A percentile compares a stretch with the other conserved stretches of the same genome.
These are phyloP conservation scores for Gryon sp. DNA, from an alignment of 1,140 invertebrate genomes.

Conservation along the genomic window DNA sequence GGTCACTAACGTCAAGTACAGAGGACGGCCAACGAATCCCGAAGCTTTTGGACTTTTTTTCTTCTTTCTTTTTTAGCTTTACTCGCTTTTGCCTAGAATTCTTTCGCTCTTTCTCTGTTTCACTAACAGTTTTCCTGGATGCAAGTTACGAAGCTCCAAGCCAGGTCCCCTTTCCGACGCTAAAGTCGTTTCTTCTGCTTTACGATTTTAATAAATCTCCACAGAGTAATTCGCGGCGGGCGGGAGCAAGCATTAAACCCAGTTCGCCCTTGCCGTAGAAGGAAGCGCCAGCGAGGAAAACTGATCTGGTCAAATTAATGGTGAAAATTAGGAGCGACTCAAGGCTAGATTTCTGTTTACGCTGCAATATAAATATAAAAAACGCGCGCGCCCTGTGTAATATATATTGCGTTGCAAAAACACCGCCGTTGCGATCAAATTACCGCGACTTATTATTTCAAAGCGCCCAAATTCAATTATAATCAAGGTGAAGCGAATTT, in stretches of 20 bases:
- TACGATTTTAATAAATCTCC: conserved; percentile 79
- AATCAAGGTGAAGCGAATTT: conserved; percentile 34
- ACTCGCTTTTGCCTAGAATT: too few species aligned
- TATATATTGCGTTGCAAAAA: conserved; percentile 34
- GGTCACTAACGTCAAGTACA: conserved; percentile 74
- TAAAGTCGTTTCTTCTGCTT: conserved; percentile 76
- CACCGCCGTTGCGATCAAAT: conserved; percentile 29
- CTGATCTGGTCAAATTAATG: conserved; percentile 68
- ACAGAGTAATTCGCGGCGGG: conserved; percentile 76
- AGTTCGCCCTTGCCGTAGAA: conserved; percentile 40
- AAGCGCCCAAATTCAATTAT: conserved; percentile 36
- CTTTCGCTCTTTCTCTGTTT: not conserved
- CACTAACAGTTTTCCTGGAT: conserved; percentile 1
- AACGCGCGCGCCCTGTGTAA: conserved; percentile 18
- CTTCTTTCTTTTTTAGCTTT: not conserved
- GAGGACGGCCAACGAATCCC: conserved; percentile 52
- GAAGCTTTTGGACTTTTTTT: not conserved
- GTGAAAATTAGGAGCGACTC: conserved; percentile 65
- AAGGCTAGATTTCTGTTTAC: conserved; percentile 57
- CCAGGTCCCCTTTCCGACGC: conserved; percentile 37
- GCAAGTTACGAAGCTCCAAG: conserved; percentile 47
- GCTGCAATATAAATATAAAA: conserved; percentile 51
- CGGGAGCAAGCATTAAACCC: conserved; percentile 74
- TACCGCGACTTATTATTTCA: conserved; percentile 41
- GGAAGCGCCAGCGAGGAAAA: conserved; percentile 47